Percentiles rank a stretch among this genome's conserved stretches.
Conservation (phyloP, 2,113 vertebrate genomes). For the Carlito syrichta region DNA sequence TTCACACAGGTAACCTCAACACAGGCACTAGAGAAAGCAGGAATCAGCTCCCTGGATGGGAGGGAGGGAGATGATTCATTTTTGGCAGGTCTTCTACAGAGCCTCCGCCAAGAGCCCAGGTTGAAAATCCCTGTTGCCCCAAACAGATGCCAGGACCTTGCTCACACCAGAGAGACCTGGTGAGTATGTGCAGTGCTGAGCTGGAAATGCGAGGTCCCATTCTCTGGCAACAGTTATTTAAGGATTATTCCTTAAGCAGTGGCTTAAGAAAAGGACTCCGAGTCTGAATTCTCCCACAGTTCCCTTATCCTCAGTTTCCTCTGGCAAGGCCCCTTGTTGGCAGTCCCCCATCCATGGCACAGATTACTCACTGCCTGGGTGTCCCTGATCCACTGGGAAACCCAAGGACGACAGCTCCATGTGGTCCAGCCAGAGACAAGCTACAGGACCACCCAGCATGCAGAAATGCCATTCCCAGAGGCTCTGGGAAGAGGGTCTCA, state of each 20-base stretch:
- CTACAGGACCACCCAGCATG: neutral
- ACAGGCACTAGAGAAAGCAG: neutral
- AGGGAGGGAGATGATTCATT: neutral
- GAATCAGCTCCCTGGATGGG: neutral
- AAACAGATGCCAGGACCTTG: neutral
- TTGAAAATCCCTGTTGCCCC: too few relatives aligned
- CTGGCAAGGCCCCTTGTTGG: neutral
- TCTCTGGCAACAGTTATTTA: too few relatives aligned
- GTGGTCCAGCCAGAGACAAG: neutral
- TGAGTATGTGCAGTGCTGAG: too few relatives aligned
- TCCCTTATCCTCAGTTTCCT: neutral
- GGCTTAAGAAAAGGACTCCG: neutral
- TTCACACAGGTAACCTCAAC: neutral
- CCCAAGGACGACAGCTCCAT: accelerated
- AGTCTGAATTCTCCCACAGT: neutral
- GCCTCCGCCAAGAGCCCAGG: neutral
- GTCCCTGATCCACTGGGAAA: too few relatives aligned
- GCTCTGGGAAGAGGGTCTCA: accelerated
- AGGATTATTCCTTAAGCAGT: neutral
- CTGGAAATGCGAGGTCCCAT: accelerated
- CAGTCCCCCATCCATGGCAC: neutral
- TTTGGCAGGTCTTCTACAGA: neutral
- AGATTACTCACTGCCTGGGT: neutral
- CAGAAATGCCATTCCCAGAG: accelerated
- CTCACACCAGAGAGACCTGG: too few relatives aligned